Evolutionary conservation across 1,140 invertebrate genomes (phyloP), one percentile per base, ranked within the genome.

Genomic region (Apis florea): DNA sequence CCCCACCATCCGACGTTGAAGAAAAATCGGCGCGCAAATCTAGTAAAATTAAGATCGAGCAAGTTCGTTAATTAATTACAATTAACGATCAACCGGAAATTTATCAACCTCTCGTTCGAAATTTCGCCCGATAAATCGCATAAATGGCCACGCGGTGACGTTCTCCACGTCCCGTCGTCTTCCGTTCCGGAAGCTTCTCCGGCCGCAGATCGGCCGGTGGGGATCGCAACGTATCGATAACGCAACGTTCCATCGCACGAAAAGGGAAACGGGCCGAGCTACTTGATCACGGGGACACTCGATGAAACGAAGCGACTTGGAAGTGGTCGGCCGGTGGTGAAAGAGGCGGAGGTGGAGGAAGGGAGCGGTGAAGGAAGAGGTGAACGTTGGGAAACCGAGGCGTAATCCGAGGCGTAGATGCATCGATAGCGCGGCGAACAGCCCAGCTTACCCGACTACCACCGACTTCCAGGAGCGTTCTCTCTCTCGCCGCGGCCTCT

Each of bases 331-430:
- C 49, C 56, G 67, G 74, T 68, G 83, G 79, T 77, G 76, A 53
- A 72, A 74, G 76, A 67, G 77, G 83, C 64, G 53, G 54, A 80
- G 82, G 59, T 24, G 67, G 77, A 69, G 83, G 78, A 70, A 82
- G 72, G 67, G 47, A 64, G 24, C 24, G 73, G 66, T 66, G 68
- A 77, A 71, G 85, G 78, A 79, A 84, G 88, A 85, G 88, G 82
- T 86, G 88, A 85, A 82, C 84, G 83, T 88, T 84, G 83, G 89
- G 89, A 88, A 87, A 88, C 84, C 88, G 64, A 86, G 88, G 84
- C 87, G 85, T 88, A 88, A 91, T 91, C 88, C 84, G 82, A 90
- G 89, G 87, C 89, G 82, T 88, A 90, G 90, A 91, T 90, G 90
- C 86, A 88, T 84, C 86, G 89, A 90, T 89, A 90, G 84, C 72